phyloP scores from a whole-genome alignment of 1,140 invertebrate species.

The Trichonephila clavata region DNA sequence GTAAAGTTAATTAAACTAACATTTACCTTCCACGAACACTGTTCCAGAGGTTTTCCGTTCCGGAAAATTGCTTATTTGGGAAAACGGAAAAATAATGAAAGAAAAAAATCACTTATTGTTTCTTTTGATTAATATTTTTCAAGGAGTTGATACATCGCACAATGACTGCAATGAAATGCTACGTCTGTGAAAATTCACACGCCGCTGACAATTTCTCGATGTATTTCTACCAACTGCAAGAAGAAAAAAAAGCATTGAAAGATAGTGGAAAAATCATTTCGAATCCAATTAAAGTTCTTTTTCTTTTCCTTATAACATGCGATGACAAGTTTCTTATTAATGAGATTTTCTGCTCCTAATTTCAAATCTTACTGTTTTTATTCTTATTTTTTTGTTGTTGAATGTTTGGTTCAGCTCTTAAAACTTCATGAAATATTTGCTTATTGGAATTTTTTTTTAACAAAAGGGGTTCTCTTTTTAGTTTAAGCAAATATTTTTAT shows the following conservation, averaged over 20 bases:
- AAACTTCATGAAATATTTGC: not conserved
- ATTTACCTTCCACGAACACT: conserved; percentile 30
- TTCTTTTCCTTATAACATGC: conserved; percentile 43
- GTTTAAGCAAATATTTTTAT: not conserved
- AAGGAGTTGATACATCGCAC: conserved; percentile 41
- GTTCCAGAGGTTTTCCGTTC: not conserved
- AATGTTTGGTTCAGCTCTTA: not conserved
- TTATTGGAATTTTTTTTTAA: not conserved
- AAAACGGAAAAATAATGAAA: not conserved
- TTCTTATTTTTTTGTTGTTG: not conserved
- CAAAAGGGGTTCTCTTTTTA: not conserved
- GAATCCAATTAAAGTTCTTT: conserved; percentile 65
- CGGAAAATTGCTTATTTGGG: not conserved
- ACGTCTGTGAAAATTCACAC: conserved; percentile 68
- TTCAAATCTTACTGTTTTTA: not conserved
- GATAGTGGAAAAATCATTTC: conserved; percentile 59
- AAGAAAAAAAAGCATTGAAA: conserved; percentile 28
- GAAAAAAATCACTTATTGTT: conserved; percentile 12
- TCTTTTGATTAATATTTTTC: conserved; percentile 67
- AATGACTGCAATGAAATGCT: conserved; percentile 49
- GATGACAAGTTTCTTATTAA: conserved; percentile 70
- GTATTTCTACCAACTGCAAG: not conserved
- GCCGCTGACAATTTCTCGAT: conserved; percentile 53
- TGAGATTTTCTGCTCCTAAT: conserved; percentile 29
- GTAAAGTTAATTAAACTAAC: conserved; percentile 63